Evolutionary conservation across 2,113 vertebrate genomes (phyloP).

Genomic region (Tychaedon coryphoeus): DNA sequence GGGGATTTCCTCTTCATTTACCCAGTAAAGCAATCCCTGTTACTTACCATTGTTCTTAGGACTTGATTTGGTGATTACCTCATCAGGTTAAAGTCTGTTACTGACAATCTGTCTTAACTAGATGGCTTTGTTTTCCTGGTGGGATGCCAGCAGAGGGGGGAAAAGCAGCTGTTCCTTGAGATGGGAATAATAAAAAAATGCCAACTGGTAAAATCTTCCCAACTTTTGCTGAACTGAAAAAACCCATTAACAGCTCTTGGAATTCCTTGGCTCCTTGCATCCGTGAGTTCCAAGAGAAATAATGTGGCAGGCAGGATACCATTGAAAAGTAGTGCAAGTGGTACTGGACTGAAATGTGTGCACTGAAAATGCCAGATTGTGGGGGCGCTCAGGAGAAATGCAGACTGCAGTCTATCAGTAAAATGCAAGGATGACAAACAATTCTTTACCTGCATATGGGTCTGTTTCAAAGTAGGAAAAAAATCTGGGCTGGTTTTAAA

Average conservation of each 20-base stretch:
- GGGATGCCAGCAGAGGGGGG: neutral
- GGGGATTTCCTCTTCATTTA: neutral
- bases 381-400: neutral
- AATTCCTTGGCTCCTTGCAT: neutral
- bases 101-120: constrained; percentile 49
- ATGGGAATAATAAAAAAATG: constrained; percentile 17
- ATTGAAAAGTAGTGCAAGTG: neutral
- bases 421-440: neutral
- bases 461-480: neutral
- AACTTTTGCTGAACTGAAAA: constrained; percentile 10
- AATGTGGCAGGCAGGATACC: neutral
- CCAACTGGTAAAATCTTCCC: neutral
- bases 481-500: neutral
- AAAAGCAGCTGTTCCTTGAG: constrained; percentile 50
- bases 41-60: constrained; percentile 27
- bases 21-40: constrained; percentile 4
- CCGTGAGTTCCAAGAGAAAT: neutral
- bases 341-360: neutral
- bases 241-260: neutral
- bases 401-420: neutral
- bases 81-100: constrained; percentile 53
- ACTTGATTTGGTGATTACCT: constrained; percentile 60
- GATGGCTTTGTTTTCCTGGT: constrained; percentile 3
- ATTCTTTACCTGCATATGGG: neutral
- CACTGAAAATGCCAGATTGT: neutral